Percentiles rank a stretch among this genome's conserved stretches.
phyloP scores from a whole-genome alignment of 1,140 invertebrate species.

The Drosophila burlai region DNA sequence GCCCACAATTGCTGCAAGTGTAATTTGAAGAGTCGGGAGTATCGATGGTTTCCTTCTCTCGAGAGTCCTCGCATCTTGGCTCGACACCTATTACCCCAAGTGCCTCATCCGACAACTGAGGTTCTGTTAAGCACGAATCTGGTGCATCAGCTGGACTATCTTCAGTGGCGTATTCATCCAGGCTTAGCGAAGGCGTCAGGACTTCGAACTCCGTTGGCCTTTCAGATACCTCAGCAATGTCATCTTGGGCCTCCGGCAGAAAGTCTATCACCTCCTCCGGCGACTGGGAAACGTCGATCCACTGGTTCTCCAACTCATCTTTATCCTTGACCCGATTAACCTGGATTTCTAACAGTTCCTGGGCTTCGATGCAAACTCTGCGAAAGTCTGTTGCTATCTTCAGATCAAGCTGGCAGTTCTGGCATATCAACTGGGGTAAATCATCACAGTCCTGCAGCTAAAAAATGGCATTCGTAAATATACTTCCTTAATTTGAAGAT shows the following conservation, averaged over 20 bases:
- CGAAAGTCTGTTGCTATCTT: conserved; percentile 57
- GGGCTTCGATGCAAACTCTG: conserved; percentile 51
- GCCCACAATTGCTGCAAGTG: conserved; percentile 52
- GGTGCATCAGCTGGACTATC: too few relatives aligned
- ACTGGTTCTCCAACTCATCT: neutral
- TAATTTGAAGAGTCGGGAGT: conserved; percentile 4
- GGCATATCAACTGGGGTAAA: conserved; percentile 48
- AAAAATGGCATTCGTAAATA: neutral
- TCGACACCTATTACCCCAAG: neutral
- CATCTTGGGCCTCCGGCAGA: neutral
- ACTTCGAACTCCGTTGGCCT: neutral
- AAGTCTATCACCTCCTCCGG: neutral
- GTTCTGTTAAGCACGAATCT: neutral
- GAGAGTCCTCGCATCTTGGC: neutral
- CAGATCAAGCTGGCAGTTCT: conserved; percentile 34
- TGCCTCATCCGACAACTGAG: conserved; percentile 3
- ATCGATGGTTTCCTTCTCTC: neutral
- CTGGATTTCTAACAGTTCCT: conserved; percentile 29
- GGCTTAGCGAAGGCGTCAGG: neutral
- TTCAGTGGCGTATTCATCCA: neutral
- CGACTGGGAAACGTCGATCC: neutral
- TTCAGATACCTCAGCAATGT: neutral
- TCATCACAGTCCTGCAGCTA: conserved; percentile 36
- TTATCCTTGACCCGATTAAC: conserved; percentile 8
- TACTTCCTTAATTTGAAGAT: too few relatives aligned